Evolutionary conservation across 2,888 invertebrate species (phyloP).

Genomic region (Coelogynopora nodosa): DNA sequence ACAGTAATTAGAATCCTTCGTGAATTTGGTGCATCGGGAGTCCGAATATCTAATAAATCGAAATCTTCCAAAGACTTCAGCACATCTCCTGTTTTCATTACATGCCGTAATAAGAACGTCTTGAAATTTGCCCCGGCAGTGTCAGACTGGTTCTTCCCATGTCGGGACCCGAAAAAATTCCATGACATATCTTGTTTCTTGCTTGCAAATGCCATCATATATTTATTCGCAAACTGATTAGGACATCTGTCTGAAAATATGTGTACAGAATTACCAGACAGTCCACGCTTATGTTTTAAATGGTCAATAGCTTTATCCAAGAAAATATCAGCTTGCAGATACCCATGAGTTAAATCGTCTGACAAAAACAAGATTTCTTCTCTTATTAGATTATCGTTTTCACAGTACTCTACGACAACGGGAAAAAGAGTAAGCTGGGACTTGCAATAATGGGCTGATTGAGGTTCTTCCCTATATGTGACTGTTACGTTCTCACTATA

Average conservation of each 20-base stretch:
- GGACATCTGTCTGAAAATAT: neutral
- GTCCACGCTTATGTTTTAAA: neutral
- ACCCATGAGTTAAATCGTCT: too few species aligned
- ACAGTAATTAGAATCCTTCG: neutral
- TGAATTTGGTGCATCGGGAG: neutral
- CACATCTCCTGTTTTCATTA: neutral
- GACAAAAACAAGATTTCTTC: neutral
- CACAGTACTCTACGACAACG: neutral
- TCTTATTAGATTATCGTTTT: neutral
- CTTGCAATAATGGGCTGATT: neutral
- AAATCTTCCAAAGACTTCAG: neutral
- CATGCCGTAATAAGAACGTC: neutral
- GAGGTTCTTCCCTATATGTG: neutral
- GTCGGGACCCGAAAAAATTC: neutral
- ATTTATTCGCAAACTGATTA: neutral
- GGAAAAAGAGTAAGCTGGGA: neutral
- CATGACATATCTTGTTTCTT: neutral
- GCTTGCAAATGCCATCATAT: neutral
- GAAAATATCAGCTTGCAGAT: neutral
- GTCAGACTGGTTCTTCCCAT: neutral
- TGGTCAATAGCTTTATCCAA: neutral
- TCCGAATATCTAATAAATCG: neutral
- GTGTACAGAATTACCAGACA: neutral
- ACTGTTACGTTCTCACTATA: neutral
- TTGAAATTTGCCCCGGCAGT: neutral